A percentile compares a stretch with the other conserved stretches of the same genome.
These are phyloP conservation scores for Grantiella picta DNA, from an alignment of 2,113 vertebrate genomes.

Conservation along the genomic window DNA sequence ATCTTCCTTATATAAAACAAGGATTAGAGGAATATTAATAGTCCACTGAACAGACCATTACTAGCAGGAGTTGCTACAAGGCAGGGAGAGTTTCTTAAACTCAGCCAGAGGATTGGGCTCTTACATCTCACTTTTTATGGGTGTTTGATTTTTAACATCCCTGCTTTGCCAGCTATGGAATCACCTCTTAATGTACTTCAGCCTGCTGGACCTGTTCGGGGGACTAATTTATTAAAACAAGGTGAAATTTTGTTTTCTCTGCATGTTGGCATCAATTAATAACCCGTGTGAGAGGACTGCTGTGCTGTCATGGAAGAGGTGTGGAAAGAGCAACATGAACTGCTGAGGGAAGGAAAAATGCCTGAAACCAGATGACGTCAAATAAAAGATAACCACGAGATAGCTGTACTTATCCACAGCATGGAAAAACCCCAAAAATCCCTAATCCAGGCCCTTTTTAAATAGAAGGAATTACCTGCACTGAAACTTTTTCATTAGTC, in stretches of 20 bases:
- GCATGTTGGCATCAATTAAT: not conserved
- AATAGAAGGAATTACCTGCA: not conserved
- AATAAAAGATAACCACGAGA: not conserved
- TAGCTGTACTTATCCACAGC: not conserved
- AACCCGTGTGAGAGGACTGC: not conserved
- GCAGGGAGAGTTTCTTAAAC: constrained; percentile 78
- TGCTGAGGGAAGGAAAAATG: not conserved
- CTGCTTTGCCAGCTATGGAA: not conserved
- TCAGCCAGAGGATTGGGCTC: constrained; percentile 84
- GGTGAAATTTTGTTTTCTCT: not conserved
- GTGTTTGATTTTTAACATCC: constrained; percentile 49
- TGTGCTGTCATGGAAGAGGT: not conserved
- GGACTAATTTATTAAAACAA: not conserved
- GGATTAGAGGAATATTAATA: not conserved
- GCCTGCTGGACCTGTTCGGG: not conserved
- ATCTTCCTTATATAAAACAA: not conserved
- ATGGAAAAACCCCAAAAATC: not conserved
- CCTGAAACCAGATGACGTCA: not conserved
- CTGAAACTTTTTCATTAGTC: not conserved
- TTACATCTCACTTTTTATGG: constrained; percentile 88
- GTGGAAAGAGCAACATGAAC: not conserved
- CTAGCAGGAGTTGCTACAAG: constrained; percentile 78
- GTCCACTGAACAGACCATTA: not conserved
- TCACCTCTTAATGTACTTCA: not conserved
- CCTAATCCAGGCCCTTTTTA: not conserved